phyloP scores from a whole-genome alignment of 2,888 invertebrate genomes.

The Catonia carolina region DNA sequence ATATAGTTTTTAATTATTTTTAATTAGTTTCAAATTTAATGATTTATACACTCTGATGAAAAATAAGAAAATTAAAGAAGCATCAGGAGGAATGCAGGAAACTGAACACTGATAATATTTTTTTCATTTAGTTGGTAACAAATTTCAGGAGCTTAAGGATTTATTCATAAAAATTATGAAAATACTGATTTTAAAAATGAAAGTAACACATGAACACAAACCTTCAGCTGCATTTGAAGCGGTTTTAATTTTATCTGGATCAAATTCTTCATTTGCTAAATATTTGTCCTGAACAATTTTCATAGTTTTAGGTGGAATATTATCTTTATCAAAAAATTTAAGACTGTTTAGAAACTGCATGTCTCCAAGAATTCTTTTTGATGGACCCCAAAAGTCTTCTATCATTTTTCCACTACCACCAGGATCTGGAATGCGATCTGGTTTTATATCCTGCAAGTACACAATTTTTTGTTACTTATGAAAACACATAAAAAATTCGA shows the following conservation, averaged over 20 bases:
- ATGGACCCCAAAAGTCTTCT: slow-evolving; percentile 92
- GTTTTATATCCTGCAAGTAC: slow-evolving; percentile 74
- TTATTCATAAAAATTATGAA: too few species aligned
- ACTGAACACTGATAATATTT: too few species aligned
- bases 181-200: neutral
- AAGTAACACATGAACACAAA: too few species aligned
- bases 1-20: too few species aligned
- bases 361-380: slow-evolving; percentile 81
- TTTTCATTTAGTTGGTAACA: too few species aligned
- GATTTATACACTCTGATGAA: too few species aligned
- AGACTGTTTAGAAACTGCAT: slow-evolving; percentile 86
- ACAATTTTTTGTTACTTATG: too few species aligned
- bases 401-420: slow-evolving; percentile 70
- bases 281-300: slow-evolving; percentile 76
- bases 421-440: slow-evolving; percentile 78
- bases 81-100: too few species aligned
- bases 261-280: slow-evolving; percentile 76
- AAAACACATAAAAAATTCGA: too few species aligned
- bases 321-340: slow-evolving; percentile 86
- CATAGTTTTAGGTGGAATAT: slow-evolving; percentile 76
- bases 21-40: too few species aligned
- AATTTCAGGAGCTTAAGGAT: too few species aligned
- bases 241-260: slow-evolving; percentile 80
- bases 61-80: too few species aligned
- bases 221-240: slow-evolving; percentile 89